Evolutionary conservation across 1,140 invertebrate species (phyloP), one percentile per base, ranked within the genome.

Genomic region (Dufourea novaeangliae): DNA sequence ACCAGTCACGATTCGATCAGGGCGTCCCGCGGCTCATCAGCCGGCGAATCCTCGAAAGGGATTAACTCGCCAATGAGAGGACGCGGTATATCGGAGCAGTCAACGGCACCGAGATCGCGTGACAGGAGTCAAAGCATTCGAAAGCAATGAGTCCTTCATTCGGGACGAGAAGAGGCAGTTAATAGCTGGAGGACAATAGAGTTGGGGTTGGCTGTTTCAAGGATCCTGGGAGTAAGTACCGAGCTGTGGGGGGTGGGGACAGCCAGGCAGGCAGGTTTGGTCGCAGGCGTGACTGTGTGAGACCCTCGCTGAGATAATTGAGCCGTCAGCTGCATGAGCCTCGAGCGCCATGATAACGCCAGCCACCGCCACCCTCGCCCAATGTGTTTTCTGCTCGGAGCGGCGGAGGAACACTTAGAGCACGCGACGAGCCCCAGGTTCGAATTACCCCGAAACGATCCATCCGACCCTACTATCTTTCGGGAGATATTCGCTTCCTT

Each of bases 291-390:
- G 83, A 87, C 85, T 88, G 85, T 82, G 86, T 84, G 84, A 88
- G 85, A 85, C 80, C 83, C 79, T 86, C 81, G 86, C 81, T 68
- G 83, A 85, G 87, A 90, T 91, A 91, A 91, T 91, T 90, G 90
- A 91, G 84, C 88, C 88, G 90, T 91, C 90, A 90, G 85, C 84
- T 88, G 90, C 90, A 91, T 78, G 84, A 88, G 84, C 85, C 86
- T 84, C 85, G 62, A 84, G 85, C 83, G 84, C 85, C 87, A 90
- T 87, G 87, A 91, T 88, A 88, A 82, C 84, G 81, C 84, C 76
- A 56, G 39, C 70, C 70, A 62, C 39, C 52, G 71, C 77, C 77
- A 79, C 77, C 77, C 77, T 79, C 77, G 77, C 62, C n/a, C 70
- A 32, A 79, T 79, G 54, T 74, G 71, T 74, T 79, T 79, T 79